Conservation (phyloP, 2,113 vertebrate species). For the Mystacornis crossleyi region DNA sequence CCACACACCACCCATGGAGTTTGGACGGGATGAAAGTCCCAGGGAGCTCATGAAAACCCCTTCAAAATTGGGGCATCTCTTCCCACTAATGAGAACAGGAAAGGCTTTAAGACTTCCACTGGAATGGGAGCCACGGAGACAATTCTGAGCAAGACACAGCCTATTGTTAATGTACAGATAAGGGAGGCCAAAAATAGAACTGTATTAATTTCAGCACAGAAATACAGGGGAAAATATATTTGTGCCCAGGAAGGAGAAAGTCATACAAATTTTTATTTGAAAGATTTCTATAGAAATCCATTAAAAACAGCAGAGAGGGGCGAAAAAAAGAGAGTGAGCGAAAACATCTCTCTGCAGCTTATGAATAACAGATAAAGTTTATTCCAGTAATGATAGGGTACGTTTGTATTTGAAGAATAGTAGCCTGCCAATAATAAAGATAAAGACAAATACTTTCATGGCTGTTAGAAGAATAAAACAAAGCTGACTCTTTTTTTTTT, state of each 20-base stretch:
- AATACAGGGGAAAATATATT: neutral
- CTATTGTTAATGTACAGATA: slow-evolving; percentile 46
- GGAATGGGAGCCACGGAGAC: neutral
- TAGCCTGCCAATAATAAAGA: slow-evolving; percentile 40
- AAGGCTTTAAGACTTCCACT: neutral
- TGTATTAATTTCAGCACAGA: slow-evolving; percentile 39
- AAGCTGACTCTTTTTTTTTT: neutral
- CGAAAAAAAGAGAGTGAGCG: neutral
- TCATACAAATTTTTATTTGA: slow-evolving; percentile 24
- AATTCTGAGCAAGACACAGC: slow-evolving; percentile 9
- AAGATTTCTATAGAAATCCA: slow-evolving; percentile 30
- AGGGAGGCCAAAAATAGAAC: slow-evolving; percentile 45
- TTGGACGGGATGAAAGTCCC: neutral
- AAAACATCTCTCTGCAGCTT: slow-evolving; percentile 46
- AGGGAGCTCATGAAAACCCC: neutral
- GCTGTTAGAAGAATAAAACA: slow-evolving; percentile 37
- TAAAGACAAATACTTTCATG: slow-evolving; percentile 25
- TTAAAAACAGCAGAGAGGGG: slow-evolving; percentile 12
- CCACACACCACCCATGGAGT: neutral
- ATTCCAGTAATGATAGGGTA: slow-evolving; percentile 29
- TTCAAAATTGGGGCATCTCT: neutral
- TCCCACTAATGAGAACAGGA: neutral
- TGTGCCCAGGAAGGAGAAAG: slow-evolving; percentile 12
- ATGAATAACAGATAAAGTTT: slow-evolving; percentile 59
- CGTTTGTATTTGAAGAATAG: slow-evolving; percentile 26